Conservation (phyloP, 1,140 invertebrate species). For the Microvelia longipes region DNA sequence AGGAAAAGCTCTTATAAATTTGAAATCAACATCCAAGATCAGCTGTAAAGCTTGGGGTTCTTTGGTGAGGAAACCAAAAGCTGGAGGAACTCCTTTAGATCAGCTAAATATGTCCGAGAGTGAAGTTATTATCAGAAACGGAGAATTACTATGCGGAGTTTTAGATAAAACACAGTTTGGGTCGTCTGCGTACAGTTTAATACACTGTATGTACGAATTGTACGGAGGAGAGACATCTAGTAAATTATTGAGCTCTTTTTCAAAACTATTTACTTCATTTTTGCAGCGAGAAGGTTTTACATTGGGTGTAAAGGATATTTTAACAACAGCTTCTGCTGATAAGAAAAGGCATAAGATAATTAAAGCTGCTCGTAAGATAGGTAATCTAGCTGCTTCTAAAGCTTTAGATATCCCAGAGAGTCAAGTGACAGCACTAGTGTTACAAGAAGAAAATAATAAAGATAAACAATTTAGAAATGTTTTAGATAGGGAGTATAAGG, state of each 20-base stretch:
- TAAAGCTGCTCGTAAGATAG: constrained; percentile 40
- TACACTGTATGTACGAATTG: constrained; percentile 85
- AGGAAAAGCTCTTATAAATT: constrained; percentile 52
- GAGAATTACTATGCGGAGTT: constrained; percentile 82
- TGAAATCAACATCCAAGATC: constrained; percentile 74
- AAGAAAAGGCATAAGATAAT: constrained; percentile 55
- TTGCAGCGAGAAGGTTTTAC: constrained; percentile 85
- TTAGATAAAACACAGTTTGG: constrained; percentile 96
- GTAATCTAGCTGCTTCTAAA: constrained; percentile 42
- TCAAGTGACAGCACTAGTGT: constrained; percentile 38
- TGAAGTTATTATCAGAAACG: constrained; percentile 75
- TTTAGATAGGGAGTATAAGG: constrained; percentile 78
- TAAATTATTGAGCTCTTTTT: constrained; percentile 70
- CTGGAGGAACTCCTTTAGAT: constrained; percentile 40
- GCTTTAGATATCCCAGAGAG: constrained; percentile 39
- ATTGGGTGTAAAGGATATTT: constrained; percentile 86
- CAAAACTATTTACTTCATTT: constrained; percentile 79
- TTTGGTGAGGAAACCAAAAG: constrained; percentile 37
- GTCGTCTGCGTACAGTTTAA: constrained; percentile 78
- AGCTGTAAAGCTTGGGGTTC: constrained; percentile 57
- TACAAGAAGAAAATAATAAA: constrained; percentile 50
- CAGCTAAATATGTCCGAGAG: constrained; percentile 66
- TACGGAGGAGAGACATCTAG: constrained; percentile 79
- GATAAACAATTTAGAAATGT: constrained; percentile 62
- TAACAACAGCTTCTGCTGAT: constrained; percentile 59